A percentile compares a stretch with the other conserved stretches of the same genome.
phyloP scores from a whole-genome alignment of 2,113 vertebrate genomes.

The Oostethus manadensis region DNA sequence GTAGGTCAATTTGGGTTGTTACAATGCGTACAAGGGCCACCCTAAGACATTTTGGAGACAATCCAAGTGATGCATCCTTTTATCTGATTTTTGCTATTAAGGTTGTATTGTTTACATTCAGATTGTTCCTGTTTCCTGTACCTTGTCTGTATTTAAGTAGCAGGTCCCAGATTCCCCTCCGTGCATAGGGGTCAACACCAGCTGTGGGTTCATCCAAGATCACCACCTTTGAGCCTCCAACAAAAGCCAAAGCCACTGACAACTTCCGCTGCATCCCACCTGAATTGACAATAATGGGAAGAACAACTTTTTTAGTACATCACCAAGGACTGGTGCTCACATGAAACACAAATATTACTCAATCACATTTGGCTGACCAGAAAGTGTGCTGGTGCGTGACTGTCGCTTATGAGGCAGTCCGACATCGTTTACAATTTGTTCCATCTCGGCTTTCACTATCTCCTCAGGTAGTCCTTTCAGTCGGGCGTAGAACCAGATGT shows the following conservation, averaged over 20 bases:
- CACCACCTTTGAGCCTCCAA: slow-evolving; percentile 95
- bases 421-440: slow-evolving; percentile 88
- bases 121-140: slow-evolving; percentile 40
- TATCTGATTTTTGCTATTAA: background rate
- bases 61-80: too few relatives aligned
- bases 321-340: background rate
- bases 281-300: slow-evolving; percentile 41
- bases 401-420: slow-evolving; percentile 89
- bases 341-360: background rate
- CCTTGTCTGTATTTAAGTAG: slow-evolving; percentile 94
- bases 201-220: slow-evolving; percentile 97
- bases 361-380: slow-evolving; percentile 70
- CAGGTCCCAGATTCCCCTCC: slow-evolving; percentile 96
- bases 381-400: slow-evolving; percentile 84
- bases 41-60: too few relatives aligned
- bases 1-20: too few relatives aligned
- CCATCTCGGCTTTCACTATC: slow-evolving; percentile 87
- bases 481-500: slow-evolving; percentile 97
- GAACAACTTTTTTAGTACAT: background rate
- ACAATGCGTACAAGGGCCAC: too few relatives aligned
- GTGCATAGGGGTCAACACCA: slow-evolving; percentile 94
- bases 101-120: background rate
- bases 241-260: slow-evolving; percentile 94
- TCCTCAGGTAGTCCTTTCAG: slow-evolving; percentile 89
- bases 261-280: slow-evolving; percentile 98